Evolutionary conservation across 2,888 invertebrate species (phyloP), one percentile per base, ranked within the genome.

Genomic region (Drosophila mulleri): DNA sequence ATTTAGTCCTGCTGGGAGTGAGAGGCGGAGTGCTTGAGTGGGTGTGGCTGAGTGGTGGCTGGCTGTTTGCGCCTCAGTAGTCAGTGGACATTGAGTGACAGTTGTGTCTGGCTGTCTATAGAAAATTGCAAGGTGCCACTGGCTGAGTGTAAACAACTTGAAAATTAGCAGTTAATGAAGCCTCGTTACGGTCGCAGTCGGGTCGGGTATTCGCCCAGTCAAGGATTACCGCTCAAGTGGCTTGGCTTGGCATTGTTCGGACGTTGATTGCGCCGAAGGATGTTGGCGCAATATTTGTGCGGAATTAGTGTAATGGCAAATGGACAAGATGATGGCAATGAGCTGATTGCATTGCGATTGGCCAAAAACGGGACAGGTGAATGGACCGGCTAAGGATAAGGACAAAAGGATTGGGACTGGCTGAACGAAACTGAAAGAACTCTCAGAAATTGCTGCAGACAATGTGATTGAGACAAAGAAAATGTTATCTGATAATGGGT

Each of bases 141-240:
- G 71, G 71, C 75, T 32, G 72, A 83, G 83, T 88, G 88, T 88
- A 87, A 87, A 89, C 88, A 87, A 84, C 80, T 88, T 84, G 79
- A 82, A 87, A 87, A 87, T 87, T 87, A 87, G 82, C 82, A 78
- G 80, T 82, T 87, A 89, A 89, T 85, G 82, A 87, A 86, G 86
- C 73, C 89, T 79, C 77, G 85, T 89, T 82, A 82, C 72, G 69
- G 60, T 62, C 14, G 42, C 9, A 23, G 52, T 20, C 14, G 41
- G 48, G 14, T 32, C 32, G 32, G 32, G 11, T 11, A 11, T 11
- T 32, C 20, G 3, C 16, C 7, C 23, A 39, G 57, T 42, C 63
- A 47, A 50, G 60, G 72, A 75, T 67, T 64, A 67, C 45, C 59
- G 62, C 42, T 56, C 20, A 58, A 72, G 60, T 59, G 65, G 11